Percentiles rank a stretch among this genome's conserved stretches.
Conservation (phyloP, 2,888 invertebrate species). For the Archips crataeganus region DNA sequence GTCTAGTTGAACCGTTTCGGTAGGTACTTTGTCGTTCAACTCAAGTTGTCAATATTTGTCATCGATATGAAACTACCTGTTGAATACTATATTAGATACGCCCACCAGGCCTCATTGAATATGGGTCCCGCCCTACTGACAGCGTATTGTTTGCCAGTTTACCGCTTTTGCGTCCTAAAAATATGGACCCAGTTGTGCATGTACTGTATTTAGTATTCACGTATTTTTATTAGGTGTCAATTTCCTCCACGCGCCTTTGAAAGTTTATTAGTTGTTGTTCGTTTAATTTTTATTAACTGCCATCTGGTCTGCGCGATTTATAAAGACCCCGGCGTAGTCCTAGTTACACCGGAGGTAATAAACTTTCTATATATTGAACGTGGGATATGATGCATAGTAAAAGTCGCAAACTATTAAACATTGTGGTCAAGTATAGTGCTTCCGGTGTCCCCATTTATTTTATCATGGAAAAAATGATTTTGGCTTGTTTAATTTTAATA, state of each 20-base stretch:
- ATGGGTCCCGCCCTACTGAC: conserved; percentile 54
- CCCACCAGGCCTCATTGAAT: conserved; percentile 59
- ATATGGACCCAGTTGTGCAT: background rate
- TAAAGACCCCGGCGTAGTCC: conserved; percentile 16
- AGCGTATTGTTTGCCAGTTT: conserved; percentile 48
- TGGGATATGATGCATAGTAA: conserved; percentile 62
- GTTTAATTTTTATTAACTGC: conserved; percentile 18
- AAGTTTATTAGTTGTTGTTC: conserved; percentile 6
- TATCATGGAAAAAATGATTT: background rate
- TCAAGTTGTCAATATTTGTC: conserved; percentile 43
- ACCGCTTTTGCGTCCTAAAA: conserved; percentile 35
- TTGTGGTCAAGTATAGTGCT: conserved; percentile 34
- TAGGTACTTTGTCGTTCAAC: conserved; percentile 27
- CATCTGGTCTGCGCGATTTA: conserved; percentile 28
- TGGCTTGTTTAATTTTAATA: background rate
- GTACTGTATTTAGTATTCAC: conserved; percentile 4
- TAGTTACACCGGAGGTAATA: conserved; percentile 68
- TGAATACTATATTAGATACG: conserved; percentile 58
- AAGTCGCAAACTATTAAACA: conserved; percentile 58
- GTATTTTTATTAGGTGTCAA: conserved; percentile 15
- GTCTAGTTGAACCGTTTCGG: conserved; percentile 7
- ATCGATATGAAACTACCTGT: conserved; percentile 47
- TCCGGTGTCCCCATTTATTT: conserved; percentile 31
- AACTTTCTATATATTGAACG: conserved; percentile 68
- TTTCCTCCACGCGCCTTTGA: conserved; percentile 5